Conservation (phyloP, 2,797 vertebrate species). For the Artibeus jamaicensis region DNA sequence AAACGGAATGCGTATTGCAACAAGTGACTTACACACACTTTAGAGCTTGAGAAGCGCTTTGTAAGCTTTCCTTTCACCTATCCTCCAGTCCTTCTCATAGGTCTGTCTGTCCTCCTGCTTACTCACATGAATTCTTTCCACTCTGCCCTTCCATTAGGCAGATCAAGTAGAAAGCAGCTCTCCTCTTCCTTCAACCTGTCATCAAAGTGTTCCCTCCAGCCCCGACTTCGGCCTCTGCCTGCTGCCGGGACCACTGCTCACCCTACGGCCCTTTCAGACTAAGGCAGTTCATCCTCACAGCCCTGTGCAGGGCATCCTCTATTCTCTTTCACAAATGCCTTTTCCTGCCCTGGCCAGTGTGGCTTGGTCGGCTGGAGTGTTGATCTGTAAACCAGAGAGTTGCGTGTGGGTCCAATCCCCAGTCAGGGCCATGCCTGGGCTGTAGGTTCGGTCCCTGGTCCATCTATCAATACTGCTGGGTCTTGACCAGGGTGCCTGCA, state of each 20-base stretch:
- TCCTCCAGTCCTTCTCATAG: not conserved
- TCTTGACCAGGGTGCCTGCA: not conserved
- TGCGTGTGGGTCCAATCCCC: not conserved
- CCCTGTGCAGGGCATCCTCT: not conserved
- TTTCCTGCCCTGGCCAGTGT: not conserved
- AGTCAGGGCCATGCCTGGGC: too few species aligned
- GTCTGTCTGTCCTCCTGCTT: not conserved
- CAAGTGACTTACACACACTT: not conserved
- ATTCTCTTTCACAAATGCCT: not conserved
- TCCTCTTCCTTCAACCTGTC: not conserved
- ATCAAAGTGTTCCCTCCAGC: not conserved
- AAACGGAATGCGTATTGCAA: not conserved
- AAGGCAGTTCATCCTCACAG: accelerated
- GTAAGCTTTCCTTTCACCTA: too few species aligned
- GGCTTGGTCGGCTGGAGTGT: not conserved
- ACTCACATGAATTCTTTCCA: not conserved
- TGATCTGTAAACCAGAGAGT: too few species aligned
- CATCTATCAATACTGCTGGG: not conserved
- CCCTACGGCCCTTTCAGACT: accelerated
- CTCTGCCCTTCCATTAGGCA: not conserved
- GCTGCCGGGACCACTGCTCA: not conserved
- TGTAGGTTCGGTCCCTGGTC: not conserved
- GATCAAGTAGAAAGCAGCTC: not conserved
- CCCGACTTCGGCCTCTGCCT: not conserved
- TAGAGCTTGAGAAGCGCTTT: not conserved